Percentiles rank a stretch among this genome's conserved stretches.
Conservation (phyloP, 2,113 vertebrate species). For the Anarrhichthys ocellatus region DNA sequence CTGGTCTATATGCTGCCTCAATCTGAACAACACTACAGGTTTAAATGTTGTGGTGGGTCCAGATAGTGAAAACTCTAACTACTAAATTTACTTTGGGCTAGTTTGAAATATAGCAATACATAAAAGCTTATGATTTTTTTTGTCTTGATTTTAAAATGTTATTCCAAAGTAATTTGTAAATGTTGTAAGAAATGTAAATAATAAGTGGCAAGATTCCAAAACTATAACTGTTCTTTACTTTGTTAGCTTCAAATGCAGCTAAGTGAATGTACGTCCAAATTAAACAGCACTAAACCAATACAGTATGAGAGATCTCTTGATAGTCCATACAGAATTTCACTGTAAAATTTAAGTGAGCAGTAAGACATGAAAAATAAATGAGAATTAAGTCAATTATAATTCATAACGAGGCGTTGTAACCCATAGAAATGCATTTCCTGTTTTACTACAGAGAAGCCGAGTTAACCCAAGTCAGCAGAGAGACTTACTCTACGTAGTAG, state of each 20-base stretch:
- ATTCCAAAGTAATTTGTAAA: neutral
- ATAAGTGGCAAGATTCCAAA: neutral
- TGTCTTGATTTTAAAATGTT: neutral
- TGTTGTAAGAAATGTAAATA: neutral
- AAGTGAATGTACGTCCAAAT: neutral
- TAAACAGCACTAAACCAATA: neutral
- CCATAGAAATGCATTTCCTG: conserved; percentile 46
- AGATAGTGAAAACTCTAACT: neutral
- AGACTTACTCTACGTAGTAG: conserved; percentile 99
- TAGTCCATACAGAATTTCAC: conserved; percentile 11
- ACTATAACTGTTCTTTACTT: neutral
- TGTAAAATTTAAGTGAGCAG: conserved; percentile 47
- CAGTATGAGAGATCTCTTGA: neutral
- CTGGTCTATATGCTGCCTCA: too few species aligned
- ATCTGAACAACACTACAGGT: too few species aligned
- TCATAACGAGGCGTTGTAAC: conserved; percentile 30
- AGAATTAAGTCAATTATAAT: conserved; percentile 51
- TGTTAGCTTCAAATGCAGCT: neutral
- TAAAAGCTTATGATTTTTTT: neutral
- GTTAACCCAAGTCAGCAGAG: conserved; percentile 38
- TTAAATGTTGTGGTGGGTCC: neutral
- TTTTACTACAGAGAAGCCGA: conserved; percentile 35
- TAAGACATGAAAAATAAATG: conserved; percentile 40
- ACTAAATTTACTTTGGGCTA: neutral
- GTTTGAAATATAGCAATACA: neutral